A percentile compares a stretch with the other conserved stretches of the same genome.
These are phyloP conservation scores for Myotis yumanensis DNA, from an alignment of 2,113 vertebrate genomes.

Conservation along the genomic window DNA sequence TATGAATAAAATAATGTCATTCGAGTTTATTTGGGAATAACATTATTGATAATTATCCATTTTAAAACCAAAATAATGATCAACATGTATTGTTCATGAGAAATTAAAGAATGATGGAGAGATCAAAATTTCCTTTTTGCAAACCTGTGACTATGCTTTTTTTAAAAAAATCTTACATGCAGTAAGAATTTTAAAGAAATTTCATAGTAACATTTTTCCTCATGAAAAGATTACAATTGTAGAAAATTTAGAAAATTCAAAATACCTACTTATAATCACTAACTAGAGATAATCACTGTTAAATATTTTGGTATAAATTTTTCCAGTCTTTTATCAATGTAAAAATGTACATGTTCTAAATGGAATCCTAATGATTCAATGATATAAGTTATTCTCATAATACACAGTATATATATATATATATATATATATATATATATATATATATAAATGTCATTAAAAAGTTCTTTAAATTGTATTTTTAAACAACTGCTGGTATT, in stretches of 20 bases:
- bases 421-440: background rate
- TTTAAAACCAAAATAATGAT: slow-evolving; percentile 25
- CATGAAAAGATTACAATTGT: background rate
- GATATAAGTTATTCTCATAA: background rate
- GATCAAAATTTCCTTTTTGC: slow-evolving; percentile 10
- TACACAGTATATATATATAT: background rate
- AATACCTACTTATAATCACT: background rate
- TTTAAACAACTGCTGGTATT: background rate
- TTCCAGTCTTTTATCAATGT: background rate
- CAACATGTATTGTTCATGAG: background rate
- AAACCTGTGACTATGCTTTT: slow-evolving; percentile 10
- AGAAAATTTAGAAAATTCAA: slow-evolving; percentile 19
- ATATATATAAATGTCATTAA: background rate
- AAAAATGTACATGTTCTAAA: background rate
- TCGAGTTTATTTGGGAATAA: slow-evolving; percentile 7
- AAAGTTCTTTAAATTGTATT: background rate
- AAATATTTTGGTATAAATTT: slow-evolving; percentile 9
- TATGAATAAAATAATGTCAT: slow-evolving; percentile 26
- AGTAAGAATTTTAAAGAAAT: slow-evolving; percentile 7
- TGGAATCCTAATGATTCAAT: background rate
- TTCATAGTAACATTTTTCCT: background rate
- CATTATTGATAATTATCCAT: background rate
- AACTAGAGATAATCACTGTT: background rate
- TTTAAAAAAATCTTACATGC: background rate
- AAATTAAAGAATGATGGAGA: background rate